Evolutionary conservation across 2,113 vertebrate species (phyloP).

Genomic region (Apus apus): DNA sequence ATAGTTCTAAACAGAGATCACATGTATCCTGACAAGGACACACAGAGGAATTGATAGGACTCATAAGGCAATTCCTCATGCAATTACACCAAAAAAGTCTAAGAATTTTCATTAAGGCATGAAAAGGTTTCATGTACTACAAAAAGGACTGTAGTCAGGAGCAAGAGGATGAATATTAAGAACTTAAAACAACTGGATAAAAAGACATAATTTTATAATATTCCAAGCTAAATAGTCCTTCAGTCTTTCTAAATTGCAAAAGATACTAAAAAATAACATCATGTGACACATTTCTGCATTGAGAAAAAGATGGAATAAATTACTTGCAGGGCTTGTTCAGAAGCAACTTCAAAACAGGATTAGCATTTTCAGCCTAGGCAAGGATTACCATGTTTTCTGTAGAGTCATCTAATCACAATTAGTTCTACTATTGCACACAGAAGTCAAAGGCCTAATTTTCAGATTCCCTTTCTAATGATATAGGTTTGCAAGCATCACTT

Average conservation of each 20-base stretch:
- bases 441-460: conserved; percentile 8
- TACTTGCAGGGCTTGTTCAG: not conserved
- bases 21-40: not conserved
- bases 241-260: not conserved
- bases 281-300: not conserved
- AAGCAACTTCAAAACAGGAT: not conserved
- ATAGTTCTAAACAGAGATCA: not conserved
- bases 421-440: not conserved
- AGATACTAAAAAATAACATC: not conserved
- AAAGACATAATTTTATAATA: not conserved
- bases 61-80: not conserved
- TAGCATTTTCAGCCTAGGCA: not conserved
- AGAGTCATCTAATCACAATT: not conserved
- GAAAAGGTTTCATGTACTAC: not conserved
- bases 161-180: not conserved
- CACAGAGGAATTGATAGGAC: not conserved
- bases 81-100: not conserved
- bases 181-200: not conserved
- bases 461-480: not conserved
- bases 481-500: not conserved
- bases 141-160: not conserved
- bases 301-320: not conserved
- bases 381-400: not conserved
- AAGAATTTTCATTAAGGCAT: not conserved
- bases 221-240: not conserved